A percentile compares a stretch with the other conserved stretches of the same genome.
Evolutionary conservation across 92 coral and sea anemone genomes (phyloP).

Genomic region (Metridium senile): DNA sequence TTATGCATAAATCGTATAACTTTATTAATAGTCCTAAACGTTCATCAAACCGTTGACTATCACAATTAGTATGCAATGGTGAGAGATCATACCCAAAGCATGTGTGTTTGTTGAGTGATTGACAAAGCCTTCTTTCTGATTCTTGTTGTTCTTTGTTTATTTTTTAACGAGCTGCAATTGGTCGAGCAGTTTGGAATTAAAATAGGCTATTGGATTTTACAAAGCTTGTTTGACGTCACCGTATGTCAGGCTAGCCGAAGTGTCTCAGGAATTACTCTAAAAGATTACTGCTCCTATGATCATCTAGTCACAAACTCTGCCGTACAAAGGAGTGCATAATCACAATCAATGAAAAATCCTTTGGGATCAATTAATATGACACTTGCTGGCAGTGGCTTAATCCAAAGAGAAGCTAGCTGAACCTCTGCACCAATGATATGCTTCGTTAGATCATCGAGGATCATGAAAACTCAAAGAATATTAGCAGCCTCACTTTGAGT

Average conservation of each 20-base stretch:
- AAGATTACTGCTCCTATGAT: constrained; percentile 34
- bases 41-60: background rate
- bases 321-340: constrained; percentile 33
- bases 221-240: constrained; percentile 32
- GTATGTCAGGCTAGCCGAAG: background rate
- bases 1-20: background rate
- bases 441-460: background rate
- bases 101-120: constrained; percentile 37
- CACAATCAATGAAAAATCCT: constrained; percentile 42
- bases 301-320: constrained; percentile 3
- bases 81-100: constrained; percentile 15
- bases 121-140: constrained; percentile 33
- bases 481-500: background rate
- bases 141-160: constrained; percentile 25
- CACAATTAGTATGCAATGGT: background rate
- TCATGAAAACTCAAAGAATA: constrained; percentile 13
- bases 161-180: constrained; percentile 38
- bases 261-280: constrained; percentile 16
- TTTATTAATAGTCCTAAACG: background rate
- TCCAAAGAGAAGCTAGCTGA: constrained; percentile 20
- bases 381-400: constrained; percentile 17
- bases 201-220: constrained; percentile 14
- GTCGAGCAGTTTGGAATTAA: constrained; percentile 16
- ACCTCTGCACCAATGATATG: constrained; percentile 6
- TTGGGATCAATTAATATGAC: constrained; percentile 50